A percentile compares a stretch with the other conserved stretches of the same genome.
Evolutionary conservation across 1,140 invertebrate species (phyloP).

Genomic region (Scaptodrosophila lebanonensis): DNA sequence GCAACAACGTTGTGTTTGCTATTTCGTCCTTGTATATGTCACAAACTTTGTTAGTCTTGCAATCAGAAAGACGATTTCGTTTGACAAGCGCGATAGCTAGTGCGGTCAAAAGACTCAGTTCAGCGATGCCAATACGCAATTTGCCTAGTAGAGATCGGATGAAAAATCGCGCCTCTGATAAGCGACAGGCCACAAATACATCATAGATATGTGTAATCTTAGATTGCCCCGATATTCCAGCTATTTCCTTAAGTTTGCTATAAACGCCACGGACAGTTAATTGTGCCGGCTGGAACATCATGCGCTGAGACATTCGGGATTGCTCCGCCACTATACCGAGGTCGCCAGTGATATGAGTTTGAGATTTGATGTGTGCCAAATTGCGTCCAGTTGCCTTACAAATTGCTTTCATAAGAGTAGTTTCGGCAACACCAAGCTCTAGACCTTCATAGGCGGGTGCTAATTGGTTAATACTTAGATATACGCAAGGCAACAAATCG

Average conservation of each 20-base stretch:
- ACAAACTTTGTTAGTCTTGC: constrained; percentile 82
- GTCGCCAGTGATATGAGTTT: constrained; percentile 90
- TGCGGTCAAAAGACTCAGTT: constrained; percentile 96
- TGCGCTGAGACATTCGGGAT: constrained; percentile 91
- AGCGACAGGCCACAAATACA: constrained; percentile 95
- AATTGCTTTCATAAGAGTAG: constrained; percentile 95
- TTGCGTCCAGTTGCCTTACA: constrained; percentile 94
- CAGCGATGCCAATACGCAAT: constrained; percentile 96
- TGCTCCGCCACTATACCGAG: constrained; percentile 95
- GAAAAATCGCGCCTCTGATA: constrained; percentile 94
- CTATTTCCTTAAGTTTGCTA: constrained; percentile 92
- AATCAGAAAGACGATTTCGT: constrained; percentile 82
- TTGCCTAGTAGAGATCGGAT: constrained; percentile 94
- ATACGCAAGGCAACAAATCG: constrained; percentile 93
- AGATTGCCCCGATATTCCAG: constrained; percentile 86
- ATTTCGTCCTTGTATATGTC: constrained; percentile 84
- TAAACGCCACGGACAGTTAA: constrained; percentile 87
- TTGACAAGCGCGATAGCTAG: constrained; percentile 88
- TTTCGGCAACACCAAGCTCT: constrained; percentile 96
- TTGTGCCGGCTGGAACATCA: constrained; percentile 88
- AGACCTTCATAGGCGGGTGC: constrained; percentile 95
- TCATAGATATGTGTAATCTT: constrained; percentile 92
- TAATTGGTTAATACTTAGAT: constrained; percentile 96
- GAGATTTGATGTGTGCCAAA: constrained; percentile 90
- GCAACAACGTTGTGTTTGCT: constrained; percentile 85